Evolutionary conservation across 1,140 invertebrate genomes (phyloP).

Genomic region (Drepana arcuata): DNA sequence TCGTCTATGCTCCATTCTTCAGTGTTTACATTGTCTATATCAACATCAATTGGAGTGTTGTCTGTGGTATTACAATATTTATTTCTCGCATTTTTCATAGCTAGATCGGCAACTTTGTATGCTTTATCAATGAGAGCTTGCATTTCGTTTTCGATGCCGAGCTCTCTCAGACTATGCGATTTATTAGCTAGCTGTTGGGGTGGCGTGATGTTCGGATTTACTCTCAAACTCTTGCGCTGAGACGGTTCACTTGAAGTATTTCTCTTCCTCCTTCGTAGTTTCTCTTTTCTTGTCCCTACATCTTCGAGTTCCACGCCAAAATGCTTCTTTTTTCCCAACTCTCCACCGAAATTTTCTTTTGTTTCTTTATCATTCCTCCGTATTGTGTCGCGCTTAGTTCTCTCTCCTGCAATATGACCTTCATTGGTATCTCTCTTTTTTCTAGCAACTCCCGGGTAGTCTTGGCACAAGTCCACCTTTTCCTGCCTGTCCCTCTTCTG

Average conservation of each 20-base stretch:
- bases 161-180: slow-evolving; percentile 13
- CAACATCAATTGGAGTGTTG: slow-evolving; percentile 1
- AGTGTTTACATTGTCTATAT: not conserved
- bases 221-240: slow-evolving; percentile 34
- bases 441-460: slow-evolving; percentile 34
- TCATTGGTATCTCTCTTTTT: slow-evolving; percentile 19
- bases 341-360: no score
- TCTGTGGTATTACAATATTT: slow-evolving; percentile 36
- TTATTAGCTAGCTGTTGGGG: slow-evolving; percentile 20
- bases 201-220: slow-evolving; percentile 44
- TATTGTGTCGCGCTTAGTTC: no score
- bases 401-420: no score
- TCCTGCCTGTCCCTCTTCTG: slow-evolving; percentile 36
- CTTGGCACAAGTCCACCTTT: slow-evolving; percentile 47
- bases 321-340: no score
- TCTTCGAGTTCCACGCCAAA: no score
- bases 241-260: no score
- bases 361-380: no score
- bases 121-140: slow-evolving; percentile 29
- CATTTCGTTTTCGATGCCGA: slow-evolving; percentile 31
- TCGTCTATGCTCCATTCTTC: slow-evolving; percentile 9
- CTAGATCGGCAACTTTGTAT: slow-evolving; percentile 26
- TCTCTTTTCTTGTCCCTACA: no score
- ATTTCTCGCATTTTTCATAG: slow-evolving; percentile 26
- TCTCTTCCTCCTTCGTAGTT: no score